A percentile compares a stretch with the other conserved stretches of the same genome.
phyloP scores from a whole-genome alignment of 2,113 vertebrate genomes.

The Sakesphorus luctuosus region DNA sequence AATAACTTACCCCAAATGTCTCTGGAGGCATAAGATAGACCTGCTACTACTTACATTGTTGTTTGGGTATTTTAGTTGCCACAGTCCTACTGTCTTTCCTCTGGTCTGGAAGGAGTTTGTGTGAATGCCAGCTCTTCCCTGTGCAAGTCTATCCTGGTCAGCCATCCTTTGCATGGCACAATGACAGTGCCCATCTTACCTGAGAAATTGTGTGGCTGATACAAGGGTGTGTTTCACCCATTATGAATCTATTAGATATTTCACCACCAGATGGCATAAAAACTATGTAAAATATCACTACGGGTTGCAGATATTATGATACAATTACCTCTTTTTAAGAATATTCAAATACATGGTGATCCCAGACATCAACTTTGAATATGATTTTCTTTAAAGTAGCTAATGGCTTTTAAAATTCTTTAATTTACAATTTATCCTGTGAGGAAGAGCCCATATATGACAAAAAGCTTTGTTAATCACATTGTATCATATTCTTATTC shows the following conservation, averaged over 20 bases:
- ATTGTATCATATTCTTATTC: neutral
- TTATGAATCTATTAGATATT: neutral
- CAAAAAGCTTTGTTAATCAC: neutral
- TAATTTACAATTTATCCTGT: neutral
- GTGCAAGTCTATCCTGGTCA: neutral
- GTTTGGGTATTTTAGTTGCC: neutral
- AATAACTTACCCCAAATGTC: neutral
- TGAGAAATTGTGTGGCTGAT: accelerated
- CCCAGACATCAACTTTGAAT: neutral
- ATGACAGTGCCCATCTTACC: neutral
- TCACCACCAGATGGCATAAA: constrained; percentile 71
- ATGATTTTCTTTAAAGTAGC: neutral
- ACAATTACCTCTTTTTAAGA: neutral
- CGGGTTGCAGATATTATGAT: neutral
- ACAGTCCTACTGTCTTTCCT: neutral
- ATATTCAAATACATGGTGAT: neutral
- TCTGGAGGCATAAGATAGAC: neutral
- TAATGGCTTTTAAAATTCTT: neutral
- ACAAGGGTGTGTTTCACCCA: neutral
- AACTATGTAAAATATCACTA: constrained; percentile 38
- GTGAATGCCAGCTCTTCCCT: neutral
- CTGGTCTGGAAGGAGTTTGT: neutral
- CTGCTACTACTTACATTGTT: neutral
- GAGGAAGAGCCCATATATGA: neutral
- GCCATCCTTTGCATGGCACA: neutral